Base-by-base conservation (phyloP, 2,113 vertebrate species). In the Nicator chloris region DNA sequence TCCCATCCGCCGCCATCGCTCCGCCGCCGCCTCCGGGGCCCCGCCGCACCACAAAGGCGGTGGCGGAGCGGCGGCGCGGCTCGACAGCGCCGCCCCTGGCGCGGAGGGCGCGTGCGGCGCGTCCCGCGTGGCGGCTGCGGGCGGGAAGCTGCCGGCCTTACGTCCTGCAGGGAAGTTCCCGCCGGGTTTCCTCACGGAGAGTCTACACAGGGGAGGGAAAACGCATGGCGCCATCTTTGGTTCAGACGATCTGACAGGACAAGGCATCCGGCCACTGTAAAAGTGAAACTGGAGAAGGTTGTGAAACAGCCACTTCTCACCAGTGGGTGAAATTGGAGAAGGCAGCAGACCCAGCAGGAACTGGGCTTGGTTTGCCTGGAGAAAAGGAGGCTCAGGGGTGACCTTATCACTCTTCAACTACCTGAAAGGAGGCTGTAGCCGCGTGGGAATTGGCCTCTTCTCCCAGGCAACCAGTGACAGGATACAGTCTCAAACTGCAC, bases 191-290 rank as follows among this genome's bases (percentile, higher is more conserved):
- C 39, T 3, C 39, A 9, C 10, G 2, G 6, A 1, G 23, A 2
- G 33, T 0, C 9, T 5, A 0, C 28, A 1, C n/a, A 1, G n/a
- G 5, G 11, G 2, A 11, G 20, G 24, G 16, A 13, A 35, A 15
- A 7, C 21, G 2, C 3, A 3, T 0, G 4, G 8, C 13, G 17
- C 33, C 28, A 0, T 7, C 24, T 27, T 18, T 13, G 31, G 7
- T 6, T 9, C 35, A 6, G 7, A 2, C 8, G 13, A 11, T 10
- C 35, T 10, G 12, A 27, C 10, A 6, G 17, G 13, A 28, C 22
- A 45, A 15, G 53, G 35, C 35, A 47, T 26, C 15, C 22, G 28
- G 22, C 22, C 28, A 18, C 23, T n/a, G 15, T 8, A 3, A 65
- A 28, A 51, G 23, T 23, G 57, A 35, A 50, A 10, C 17, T 47